Conservation (phyloP, 2,113 vertebrate species). For the Colius striatus region DNA sequence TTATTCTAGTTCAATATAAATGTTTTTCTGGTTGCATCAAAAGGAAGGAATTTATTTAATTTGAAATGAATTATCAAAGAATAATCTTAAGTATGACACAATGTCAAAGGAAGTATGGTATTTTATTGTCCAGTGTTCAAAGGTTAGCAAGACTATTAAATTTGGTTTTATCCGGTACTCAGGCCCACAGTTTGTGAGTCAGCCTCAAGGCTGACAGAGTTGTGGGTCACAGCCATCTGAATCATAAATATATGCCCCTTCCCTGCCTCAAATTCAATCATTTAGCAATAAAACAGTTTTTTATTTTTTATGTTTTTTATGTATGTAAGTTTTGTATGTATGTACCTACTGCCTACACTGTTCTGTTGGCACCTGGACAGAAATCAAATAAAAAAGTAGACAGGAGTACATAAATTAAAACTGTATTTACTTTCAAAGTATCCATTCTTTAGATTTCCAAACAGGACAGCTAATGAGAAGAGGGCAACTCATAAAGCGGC, state of each 20-base stretch:
- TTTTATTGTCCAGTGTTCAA: constrained; percentile 59
- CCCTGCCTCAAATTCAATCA: neutral
- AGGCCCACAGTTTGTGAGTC: neutral
- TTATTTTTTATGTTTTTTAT: neutral
- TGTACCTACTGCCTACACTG: neutral
- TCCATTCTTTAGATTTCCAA: neutral
- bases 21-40: constrained; percentile 65
- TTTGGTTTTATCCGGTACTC: constrained; percentile 61
- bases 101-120: constrained; percentile 56
- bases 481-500: neutral
- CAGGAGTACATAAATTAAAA: neutral
- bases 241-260: neutral
- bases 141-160: constrained; percentile 44
- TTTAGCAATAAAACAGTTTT: neutral
- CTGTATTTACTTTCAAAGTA: neutral
- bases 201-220: neutral
- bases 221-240: neutral
- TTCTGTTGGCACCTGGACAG: neutral
- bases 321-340: neutral
- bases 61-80: constrained; percentile 30
- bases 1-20: constrained; percentile 66
- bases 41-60: constrained; percentile 50
- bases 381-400: neutral
- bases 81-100: constrained; percentile 43
- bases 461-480: neutral